A percentile compares a stretch with the other conserved stretches of the same genome.
phyloP scores from a whole-genome alignment of 2,888 invertebrate species.

The Andrena bucephala region DNA sequence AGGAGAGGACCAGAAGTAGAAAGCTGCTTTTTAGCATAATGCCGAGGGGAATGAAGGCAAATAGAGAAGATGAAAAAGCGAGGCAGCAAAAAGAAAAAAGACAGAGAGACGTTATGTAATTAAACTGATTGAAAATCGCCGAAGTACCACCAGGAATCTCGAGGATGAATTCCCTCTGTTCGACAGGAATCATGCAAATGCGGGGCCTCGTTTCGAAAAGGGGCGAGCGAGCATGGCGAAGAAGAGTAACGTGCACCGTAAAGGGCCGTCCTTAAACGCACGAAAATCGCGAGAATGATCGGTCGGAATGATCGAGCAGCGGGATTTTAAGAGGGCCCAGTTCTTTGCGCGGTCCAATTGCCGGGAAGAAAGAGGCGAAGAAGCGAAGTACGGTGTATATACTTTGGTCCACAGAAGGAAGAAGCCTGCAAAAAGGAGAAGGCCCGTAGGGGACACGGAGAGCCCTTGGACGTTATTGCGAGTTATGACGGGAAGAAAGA shows the following conservation, averaged over 20 bases:
- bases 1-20: neutral
- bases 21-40: neutral
- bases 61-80: neutral
- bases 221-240: neutral
- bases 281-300: constrained; percentile 16
- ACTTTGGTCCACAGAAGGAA: constrained; percentile 19
- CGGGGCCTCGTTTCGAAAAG: neutral
- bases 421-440: constrained; percentile 30
- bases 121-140: no score
- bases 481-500: constrained; percentile 48
- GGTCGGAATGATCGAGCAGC: constrained; percentile 31
- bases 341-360: constrained; percentile 17
- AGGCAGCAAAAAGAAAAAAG: neutral
- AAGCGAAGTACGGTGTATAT: constrained; percentile 12
- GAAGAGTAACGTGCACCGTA: neutral
- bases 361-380: constrained; percentile 27
- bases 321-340: neutral
- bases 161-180: neutral
- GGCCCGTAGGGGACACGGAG: neutral
- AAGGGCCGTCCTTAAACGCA: constrained; percentile 5
- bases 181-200: neutral
- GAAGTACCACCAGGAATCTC: neutral
- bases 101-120: neutral
- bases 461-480: constrained; percentile 46
- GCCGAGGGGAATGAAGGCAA: neutral